Conservation (phyloP, 2,113 vertebrate genomes). For the Cyprinodon brontotheroides region DNA sequence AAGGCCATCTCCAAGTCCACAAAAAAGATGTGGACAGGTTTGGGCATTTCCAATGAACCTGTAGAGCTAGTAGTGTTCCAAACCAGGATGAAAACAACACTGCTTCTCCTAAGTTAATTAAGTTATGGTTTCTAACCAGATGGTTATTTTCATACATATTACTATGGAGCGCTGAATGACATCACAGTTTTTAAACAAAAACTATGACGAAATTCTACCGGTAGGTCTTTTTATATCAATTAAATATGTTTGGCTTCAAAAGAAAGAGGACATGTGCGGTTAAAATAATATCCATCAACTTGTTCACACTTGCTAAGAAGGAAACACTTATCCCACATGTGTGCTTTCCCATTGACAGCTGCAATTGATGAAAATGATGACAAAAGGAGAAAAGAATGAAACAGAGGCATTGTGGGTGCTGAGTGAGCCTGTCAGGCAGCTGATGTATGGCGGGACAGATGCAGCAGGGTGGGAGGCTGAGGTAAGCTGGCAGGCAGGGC, state of each 20-base stretch:
- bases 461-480: slow-evolving; percentile 42
- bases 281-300: neutral
- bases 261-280: neutral
- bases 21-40: too few relatives aligned
- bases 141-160: neutral
- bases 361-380: slow-evolving; percentile 42
- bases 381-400: slow-evolving; percentile 53
- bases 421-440: slow-evolving; percentile 66
- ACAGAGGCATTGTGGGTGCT: slow-evolving; percentile 49
- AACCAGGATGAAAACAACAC: too few relatives aligned
- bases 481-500: slow-evolving; percentile 63
- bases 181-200: neutral
- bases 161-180: neutral
- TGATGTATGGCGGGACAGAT: slow-evolving; percentile 76
- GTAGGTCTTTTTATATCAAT: neutral
- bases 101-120: neutral
- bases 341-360: slow-evolving; percentile 50
- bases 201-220: too few relatives aligned
- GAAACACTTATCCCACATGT: slow-evolving; percentile 1
- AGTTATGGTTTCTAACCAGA: neutral
- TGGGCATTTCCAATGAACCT: too few relatives aligned
- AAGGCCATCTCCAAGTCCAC: too few relatives aligned
- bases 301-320: slow-evolving; percentile 24
- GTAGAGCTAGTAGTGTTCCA: too few relatives aligned
- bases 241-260: neutral